Evolutionary conservation across 2,797 vertebrate species (phyloP).

Genomic region (Tiaroga cobitis): DNA sequence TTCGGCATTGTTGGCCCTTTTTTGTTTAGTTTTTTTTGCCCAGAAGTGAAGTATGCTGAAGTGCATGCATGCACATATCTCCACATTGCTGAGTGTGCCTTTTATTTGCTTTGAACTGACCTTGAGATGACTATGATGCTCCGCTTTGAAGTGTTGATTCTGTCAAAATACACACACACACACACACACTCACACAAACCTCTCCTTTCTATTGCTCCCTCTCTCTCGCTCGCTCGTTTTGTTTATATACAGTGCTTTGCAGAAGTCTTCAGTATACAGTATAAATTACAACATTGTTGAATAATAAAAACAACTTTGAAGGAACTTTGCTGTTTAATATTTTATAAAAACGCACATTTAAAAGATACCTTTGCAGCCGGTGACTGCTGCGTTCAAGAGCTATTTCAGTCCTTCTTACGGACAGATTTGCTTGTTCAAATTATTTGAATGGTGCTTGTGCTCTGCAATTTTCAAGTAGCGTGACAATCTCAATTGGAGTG

Average conservation of each 20-base stretch:
- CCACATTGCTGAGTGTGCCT: constrained; percentile 51
- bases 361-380: not conserved
- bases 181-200: not conserved
- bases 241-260: not conserved
- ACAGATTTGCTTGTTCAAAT: constrained; percentile 37
- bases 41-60: constrained; percentile 36
- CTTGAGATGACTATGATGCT: constrained; percentile 50
- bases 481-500: constrained; percentile 24
- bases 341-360: constrained; percentile 11
- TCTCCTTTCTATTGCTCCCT: not conserved
- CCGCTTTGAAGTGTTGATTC: constrained; percentile 55
- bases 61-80: constrained; percentile 55
- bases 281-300: not conserved
- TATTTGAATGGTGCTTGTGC: constrained; percentile 26
- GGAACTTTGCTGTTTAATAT: constrained; percentile 24
- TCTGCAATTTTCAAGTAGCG: constrained; percentile 24
- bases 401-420: not conserved
- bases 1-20: not conserved
- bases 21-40: not conserved
- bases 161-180: not conserved
- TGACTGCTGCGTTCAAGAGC: constrained; percentile 3
- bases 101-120: constrained; percentile 62
- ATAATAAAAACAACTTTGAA: not conserved
- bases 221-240: not conserved
- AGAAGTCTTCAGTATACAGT: not conserved